Percentiles rank a stretch among this genome's conserved stretches.
Conservation (phyloP, 2,888 invertebrate species). For the Acleris emargana region DNA sequence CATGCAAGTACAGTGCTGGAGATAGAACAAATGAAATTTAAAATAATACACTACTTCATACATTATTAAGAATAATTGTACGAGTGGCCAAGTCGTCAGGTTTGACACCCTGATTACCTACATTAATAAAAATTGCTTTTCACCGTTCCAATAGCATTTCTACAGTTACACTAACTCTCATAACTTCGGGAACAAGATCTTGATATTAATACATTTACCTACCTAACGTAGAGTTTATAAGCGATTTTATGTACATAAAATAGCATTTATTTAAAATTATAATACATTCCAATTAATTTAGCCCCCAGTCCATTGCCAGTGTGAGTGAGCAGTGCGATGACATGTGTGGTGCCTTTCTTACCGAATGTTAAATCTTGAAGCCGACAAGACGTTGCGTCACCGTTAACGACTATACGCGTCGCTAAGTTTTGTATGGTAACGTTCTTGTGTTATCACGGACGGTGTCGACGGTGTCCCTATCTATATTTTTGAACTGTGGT, state of each 20-base stretch:
- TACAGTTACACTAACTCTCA: constrained; percentile 28
- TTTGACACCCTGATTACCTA: not conserved
- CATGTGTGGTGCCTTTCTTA: constrained; percentile 44
- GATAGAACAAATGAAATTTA: constrained; percentile 33
- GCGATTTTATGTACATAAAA: constrained; percentile 43
- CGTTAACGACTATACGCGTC: not conserved
- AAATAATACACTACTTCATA: constrained; percentile 16
- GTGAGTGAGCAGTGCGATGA: constrained; percentile 36
- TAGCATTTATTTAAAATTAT: constrained; percentile 68
- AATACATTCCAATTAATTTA: constrained; percentile 71
- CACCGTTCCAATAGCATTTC: constrained; percentile 27
- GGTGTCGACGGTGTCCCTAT: too few species aligned
- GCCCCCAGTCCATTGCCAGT: constrained; percentile 58
- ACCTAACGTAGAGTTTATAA: constrained; percentile 34
- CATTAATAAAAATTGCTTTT: constrained; percentile 6
- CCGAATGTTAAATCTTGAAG: not conserved
- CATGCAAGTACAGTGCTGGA: constrained; percentile 40
- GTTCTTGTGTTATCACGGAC: too few species aligned
- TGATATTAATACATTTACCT: constrained; percentile 36
- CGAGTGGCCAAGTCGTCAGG: constrained; percentile 25
- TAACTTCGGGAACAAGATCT: constrained; percentile 37
- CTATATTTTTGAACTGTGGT: too few species aligned
- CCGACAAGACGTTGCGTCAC: not conserved
- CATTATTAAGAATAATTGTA: constrained; percentile 12
- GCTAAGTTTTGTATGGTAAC: not conserved